phyloP scores from a whole-genome alignment of 2,888 invertebrate species.

The Drosophila testacea region DNA sequence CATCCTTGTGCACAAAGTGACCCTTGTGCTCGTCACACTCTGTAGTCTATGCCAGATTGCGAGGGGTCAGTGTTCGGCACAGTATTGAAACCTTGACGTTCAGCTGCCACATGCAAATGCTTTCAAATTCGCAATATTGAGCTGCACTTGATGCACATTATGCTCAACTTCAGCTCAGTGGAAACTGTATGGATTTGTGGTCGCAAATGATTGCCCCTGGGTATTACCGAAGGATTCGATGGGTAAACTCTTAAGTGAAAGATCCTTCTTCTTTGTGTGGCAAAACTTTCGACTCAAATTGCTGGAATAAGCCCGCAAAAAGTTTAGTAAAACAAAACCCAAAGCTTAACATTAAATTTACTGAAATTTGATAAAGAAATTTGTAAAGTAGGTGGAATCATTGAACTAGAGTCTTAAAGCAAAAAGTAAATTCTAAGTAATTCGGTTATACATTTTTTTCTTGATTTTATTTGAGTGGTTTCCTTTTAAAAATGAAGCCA shows the following conservation, averaged over 20 bases:
- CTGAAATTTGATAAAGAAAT: slow-evolving; percentile 10
- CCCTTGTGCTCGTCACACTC: neutral
- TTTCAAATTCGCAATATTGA: slow-evolving; percentile 27
- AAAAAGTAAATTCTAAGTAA: slow-evolving; percentile 1
- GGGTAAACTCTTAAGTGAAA: slow-evolving; percentile 16
- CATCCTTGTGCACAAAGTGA: neutral
- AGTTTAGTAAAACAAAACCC: slow-evolving; percentile 2
- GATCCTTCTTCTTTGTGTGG: neutral
- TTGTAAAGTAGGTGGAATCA: neutral
- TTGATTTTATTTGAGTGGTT: neutral
- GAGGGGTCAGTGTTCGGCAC: slow-evolving; percentile 21
- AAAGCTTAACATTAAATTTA: slow-evolving; percentile 6
- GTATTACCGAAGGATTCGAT: slow-evolving; percentile 10
- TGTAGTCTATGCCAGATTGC: neutral
- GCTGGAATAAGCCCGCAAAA: slow-evolving; percentile 14
- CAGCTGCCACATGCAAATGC: slow-evolving; percentile 42
- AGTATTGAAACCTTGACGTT: slow-evolving; percentile 18
- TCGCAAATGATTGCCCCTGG: slow-evolving; percentile 33
- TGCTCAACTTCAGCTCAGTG: slow-evolving; percentile 11
- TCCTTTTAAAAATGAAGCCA: neutral
- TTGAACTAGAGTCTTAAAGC: slow-evolving; percentile 6
- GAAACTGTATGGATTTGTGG: slow-evolving; percentile 40
- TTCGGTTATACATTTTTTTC: neutral
- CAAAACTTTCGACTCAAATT: slow-evolving; percentile 12
- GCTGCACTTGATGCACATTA: slow-evolving; percentile 42